Percentiles rank a stretch among this genome's conserved stretches.
These are phyloP conservation scores for Diadophis punctatus DNA, from an alignment of 2,113 vertebrate genomes.

Conservation along the genomic window DNA sequence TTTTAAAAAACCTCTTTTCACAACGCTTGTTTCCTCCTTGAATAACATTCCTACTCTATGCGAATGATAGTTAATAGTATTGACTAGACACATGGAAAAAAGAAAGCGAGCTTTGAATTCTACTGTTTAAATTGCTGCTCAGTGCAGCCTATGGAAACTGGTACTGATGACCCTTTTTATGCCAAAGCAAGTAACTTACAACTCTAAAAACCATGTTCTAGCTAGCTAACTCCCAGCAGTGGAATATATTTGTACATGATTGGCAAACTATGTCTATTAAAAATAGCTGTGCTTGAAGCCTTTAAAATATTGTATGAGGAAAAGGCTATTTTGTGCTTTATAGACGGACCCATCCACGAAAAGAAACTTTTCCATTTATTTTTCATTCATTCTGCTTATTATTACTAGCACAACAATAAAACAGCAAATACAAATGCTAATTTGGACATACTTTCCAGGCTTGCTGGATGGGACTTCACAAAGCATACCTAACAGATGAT, in stretches of 20 bases:
- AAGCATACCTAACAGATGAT: conserved; percentile 57
- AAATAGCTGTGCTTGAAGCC: conserved; percentile 56
- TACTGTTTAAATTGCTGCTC: conserved; percentile 20
- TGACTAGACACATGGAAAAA: conserved; percentile 4
- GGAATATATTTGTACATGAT: conserved; percentile 51
- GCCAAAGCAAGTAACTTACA: conserved; percentile 40
- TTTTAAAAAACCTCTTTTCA: neutral
- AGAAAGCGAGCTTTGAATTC: conserved; percentile 3
- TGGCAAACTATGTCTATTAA: conserved; percentile 50
- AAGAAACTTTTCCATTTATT: conserved; percentile 62
- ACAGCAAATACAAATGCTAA: conserved; percentile 67
- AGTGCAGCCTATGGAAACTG: conserved; percentile 20
- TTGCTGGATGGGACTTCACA: conserved; percentile 44
- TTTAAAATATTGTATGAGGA: conserved; percentile 32
- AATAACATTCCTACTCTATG: neutral
- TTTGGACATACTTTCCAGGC: conserved; percentile 58
- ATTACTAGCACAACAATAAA: conserved; percentile 59
- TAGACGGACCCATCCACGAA: conserved; percentile 63
- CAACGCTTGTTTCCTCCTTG: neutral
- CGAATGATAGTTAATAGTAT: neutral
- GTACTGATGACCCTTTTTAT: conserved; percentile 33
- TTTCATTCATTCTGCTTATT: conserved; percentile 61
- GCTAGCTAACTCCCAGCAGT: conserved; percentile 47
- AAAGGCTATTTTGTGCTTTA: conserved; percentile 50
- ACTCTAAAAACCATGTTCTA: conserved; percentile 47